Evolutionary conservation across 1,140 invertebrate species (phyloP), one percentile per base, ranked within the genome.

Genomic region (Drosophila busckii): DNA sequence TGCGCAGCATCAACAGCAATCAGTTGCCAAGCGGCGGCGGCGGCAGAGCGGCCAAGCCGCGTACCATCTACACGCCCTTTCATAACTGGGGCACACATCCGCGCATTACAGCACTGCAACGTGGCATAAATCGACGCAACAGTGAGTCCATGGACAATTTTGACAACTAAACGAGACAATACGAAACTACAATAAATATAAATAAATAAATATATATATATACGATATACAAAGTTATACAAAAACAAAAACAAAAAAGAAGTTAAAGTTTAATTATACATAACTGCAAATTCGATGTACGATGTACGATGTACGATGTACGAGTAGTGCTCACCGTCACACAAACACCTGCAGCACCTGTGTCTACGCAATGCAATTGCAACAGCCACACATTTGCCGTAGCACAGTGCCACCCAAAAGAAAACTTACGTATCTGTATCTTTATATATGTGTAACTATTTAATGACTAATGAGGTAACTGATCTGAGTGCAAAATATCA

Each of bases 71-170:
- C 46, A 53, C 58, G 12, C 67, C 76, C 15, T 84, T 80, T 26
- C 83, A 80, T 48, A 25, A 76, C 20, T 87, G 86, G 86, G 84
- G 85, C 50, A 87, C 86, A 53, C 86, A 83, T 40, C 85, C 85
- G 52, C 80, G 84, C 84, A 84, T 87, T 41, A 86, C 83, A 62
- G 85, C 85, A 70, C 55, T 87, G 71, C 83, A 87, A 56, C 67
- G 83, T 41, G 55, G 86, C 41, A 70, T 73, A 61, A 66, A 86
- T 68, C 76, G 85, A 67, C 83, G 83, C 53, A 69, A 73, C 69
- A 53, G 53, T 55, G 66, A 63, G 42, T 50, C 62, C 42, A 49
- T 75, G 66, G 67, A 84, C 56, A 73, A 70, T 37, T 80, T 70
- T 34, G 75, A 70, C 54, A 71, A 85, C 56, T 83, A 76, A 82